phyloP scores from a whole-genome alignment of 2,888 invertebrate species.

The Actias luna region DNA sequence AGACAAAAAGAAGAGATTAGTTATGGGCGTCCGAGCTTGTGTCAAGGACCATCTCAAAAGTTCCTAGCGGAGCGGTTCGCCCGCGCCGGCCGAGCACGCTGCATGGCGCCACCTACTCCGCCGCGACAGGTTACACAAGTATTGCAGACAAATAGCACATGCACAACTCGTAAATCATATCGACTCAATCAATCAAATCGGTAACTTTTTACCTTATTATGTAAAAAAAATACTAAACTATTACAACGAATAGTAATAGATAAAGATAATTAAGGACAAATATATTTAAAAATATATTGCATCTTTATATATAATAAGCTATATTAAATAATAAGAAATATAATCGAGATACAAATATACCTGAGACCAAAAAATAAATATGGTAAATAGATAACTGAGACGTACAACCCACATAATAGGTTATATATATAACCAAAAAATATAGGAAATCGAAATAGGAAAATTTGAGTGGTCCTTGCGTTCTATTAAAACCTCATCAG shows the following conservation, averaged over 20 bases:
- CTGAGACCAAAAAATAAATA: constrained; percentile 44
- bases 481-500: constrained; percentile 38
- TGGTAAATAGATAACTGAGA: constrained; percentile 43
- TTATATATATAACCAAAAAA: constrained; percentile 44
- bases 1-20: constrained; percentile 86
- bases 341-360: constrained; percentile 56
- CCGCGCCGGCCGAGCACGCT: constrained; percentile 1
- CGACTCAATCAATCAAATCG: constrained; percentile 57
- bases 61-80: constrained; percentile 77
- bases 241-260: constrained; percentile 73
- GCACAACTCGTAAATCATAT: constrained; percentile 60
- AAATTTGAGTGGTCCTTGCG: constrained; percentile 92
- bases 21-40: constrained; percentile 78
- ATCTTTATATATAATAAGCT: constrained; percentile 48
- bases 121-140: constrained; percentile 45
- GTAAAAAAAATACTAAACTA: constrained; percentile 65
- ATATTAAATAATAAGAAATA: constrained; percentile 49
- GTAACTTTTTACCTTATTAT: constrained; percentile 65
- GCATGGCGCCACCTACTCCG: constrained; percentile 31
- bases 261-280: constrained; percentile 56
- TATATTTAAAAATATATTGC: constrained; percentile 45
- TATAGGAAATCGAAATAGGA: constrained; percentile 75
- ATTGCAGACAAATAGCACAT: constrained; percentile 70
- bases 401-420: constrained; percentile 46
- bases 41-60: constrained; percentile 96